Evolutionary conservation across 2,797 vertebrate species (phyloP), one percentile per base, ranked within the genome.

Genomic region (Ptychadena robeensis): DNA sequence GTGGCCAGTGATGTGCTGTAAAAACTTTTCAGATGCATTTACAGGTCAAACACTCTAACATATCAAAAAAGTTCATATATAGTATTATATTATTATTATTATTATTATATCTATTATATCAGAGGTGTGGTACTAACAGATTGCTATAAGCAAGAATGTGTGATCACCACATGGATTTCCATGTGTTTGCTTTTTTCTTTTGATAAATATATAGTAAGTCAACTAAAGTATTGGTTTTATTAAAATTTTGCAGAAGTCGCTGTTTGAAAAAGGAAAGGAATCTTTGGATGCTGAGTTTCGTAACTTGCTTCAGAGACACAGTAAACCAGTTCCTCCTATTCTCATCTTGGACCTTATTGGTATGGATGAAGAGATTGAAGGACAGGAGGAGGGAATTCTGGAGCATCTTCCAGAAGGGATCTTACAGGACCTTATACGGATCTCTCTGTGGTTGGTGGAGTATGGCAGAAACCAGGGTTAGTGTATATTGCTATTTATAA

Each of bases 211-310:
- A 18, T 48, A 3, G 18, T n/a, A 48, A 6, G 2, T 22, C 22
- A 6, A 18, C 40, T 22, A 48, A 5, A 6, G 5, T 22, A 1
- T 27, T 28, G 3, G 25, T 25, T 0, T 61, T 71, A 9, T 11
- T 31, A 18, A 6, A 0, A 57, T 27, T 76, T 44, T 65, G 25
- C 90, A 99, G 98, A 99, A 99, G 95, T 95, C 95, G 0, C 94
- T 97, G 4, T 99, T 98, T 73, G 98, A 99, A 88, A 94, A 94
- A 66, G 98, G 97, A 0, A 99, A 99, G 81, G 97, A 99, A 86
- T 96, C 96, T 0, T 90, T 99, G 89, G 98, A 99, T 73, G 95
- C 94, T 0, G 98, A 99, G 91, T 98, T 98, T 87, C 95, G 97
- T 67, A 95, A 94, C 87, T 91, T 98, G 66, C 92, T 99, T 92